These are phyloP conservation scores for Drosophila parabipectinata DNA, from an alignment of 1,140 invertebrate genomes.

Conservation along the genomic window DNA sequence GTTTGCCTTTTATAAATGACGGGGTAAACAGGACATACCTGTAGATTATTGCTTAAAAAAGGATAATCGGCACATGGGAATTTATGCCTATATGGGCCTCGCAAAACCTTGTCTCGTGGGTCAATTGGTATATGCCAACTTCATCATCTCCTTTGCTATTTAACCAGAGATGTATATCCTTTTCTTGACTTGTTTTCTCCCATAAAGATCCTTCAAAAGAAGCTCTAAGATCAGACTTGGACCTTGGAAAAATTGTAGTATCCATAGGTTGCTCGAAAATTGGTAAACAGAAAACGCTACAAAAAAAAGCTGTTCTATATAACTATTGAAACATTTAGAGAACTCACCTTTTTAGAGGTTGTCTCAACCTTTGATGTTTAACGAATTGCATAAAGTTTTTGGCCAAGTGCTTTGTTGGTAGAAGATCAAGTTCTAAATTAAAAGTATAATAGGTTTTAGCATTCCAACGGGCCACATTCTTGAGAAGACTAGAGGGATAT, in stretches of 20 bases:
- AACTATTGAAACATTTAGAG: not conserved
- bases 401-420: slow-evolving; percentile 20
- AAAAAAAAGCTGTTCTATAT: not conserved
- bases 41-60: slow-evolving; percentile 1
- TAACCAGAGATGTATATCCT: not conserved
- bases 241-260: not conserved
- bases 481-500: slow-evolving; percentile 36
- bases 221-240: not conserved
- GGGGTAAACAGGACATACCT: slow-evolving; percentile 8
- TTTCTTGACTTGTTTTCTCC: not conserved
- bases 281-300: slow-evolving; percentile 41
- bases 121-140: not conserved
- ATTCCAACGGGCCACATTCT: slow-evolving; percentile 47
- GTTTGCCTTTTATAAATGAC: not conserved
- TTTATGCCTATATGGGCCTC: slow-evolving; percentile 33
- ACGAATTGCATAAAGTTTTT: slow-evolving; percentile 19
- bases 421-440: slow-evolving; percentile 18
- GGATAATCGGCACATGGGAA: slow-evolving; percentile 20
- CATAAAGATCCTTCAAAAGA: no score
- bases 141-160: slow-evolving; percentile 9
- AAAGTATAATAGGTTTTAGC: slow-evolving; percentile 34
- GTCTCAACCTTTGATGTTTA: not conserved
- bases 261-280: slow-evolving; percentile 11
- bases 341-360: slow-evolving; percentile 21
- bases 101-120: not conserved